Evolutionary conservation across 2,888 invertebrate species (phyloP), one percentile per base, ranked within the genome.

Genomic region (Clepsis dumicolana): DNA sequence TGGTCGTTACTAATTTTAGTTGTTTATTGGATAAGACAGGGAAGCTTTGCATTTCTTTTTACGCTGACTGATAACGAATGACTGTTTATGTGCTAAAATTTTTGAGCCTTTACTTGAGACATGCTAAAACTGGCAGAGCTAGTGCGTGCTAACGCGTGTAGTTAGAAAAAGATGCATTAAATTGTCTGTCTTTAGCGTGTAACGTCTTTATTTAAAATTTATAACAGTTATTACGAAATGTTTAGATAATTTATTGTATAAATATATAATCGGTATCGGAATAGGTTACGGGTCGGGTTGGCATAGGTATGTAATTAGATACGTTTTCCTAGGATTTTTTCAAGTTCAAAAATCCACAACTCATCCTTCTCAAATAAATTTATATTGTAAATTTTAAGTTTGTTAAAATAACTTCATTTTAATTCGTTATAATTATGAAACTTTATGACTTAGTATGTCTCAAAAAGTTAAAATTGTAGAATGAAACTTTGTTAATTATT

Each of bases 21-120:
- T 29, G n/a, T 65, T 62, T 53, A 71, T 65, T 74, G 78, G 75
- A 77, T 75, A 75, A 72, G 71, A 85, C 85, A 84, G 87, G 87
- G 83, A 84, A 73, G 73, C 73, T 72, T 70, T 84, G 89, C 89
- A 89, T 89, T 89, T 87, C 74, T 81, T 85, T 85, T 78, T 78
- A 81, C 81, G 79, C 78, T 84, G 88, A 89, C 88, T 90, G 87
- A 89, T 71, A 77, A 78, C 75, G 72, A 80, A 76, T 77, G 87
- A 89, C 88, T 89, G 88, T 74, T 81, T 78, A 78, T 84, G 90
- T 89, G 90, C 90, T 90, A 89, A 90, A 86, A 38, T 86, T 86
- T 88, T 83, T 79, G 80, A 82, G 75, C 71, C 72, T 85, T 81
- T 83, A 80, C 77, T 71, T 69, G 50, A 16, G 21, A 56, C 29